Percentiles rank a stretch among this genome's conserved stretches.
Conservation (phyloP, 2,113 vertebrate genomes). For the Sylvietta virens region DNA sequence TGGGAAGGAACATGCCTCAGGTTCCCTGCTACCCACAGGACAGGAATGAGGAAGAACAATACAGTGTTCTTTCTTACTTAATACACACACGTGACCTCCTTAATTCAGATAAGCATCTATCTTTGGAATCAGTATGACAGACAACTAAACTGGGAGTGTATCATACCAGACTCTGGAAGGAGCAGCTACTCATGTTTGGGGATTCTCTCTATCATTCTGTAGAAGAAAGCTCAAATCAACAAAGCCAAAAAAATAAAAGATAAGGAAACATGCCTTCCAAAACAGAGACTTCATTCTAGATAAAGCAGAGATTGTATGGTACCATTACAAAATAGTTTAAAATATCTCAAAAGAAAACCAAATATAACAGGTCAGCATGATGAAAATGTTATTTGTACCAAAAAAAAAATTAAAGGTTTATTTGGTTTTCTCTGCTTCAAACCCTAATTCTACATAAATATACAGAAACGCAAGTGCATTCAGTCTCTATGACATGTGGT, state of each 20-base stretch:
- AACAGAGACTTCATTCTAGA: background rate
- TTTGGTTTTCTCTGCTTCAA: background rate
- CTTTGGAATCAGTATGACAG: background rate
- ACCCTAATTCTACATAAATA: background rate
- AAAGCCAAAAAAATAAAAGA: background rate
- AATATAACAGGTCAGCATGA: background rate
- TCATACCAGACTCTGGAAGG: background rate
- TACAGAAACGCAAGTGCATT: background rate
- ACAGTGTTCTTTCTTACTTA: background rate
- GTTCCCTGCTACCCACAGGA: background rate
- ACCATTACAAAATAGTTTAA: background rate
- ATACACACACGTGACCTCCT: background rate
- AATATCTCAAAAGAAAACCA: background rate
- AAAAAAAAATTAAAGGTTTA: background rate
- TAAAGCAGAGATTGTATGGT: background rate
- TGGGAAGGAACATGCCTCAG: background rate
- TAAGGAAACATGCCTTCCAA: background rate
- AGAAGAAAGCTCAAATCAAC: background rate
- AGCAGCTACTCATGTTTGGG: background rate
- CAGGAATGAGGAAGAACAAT: slow-evolving; percentile 4
- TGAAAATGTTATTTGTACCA: background rate
- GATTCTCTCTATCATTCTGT: background rate
- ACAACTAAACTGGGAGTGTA: background rate
- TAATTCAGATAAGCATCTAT: background rate
- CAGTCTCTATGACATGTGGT: background rate